Percentiles rank a stretch among this genome's conserved stretches.
These are phyloP conservation scores for Epizoanthus fatuus DNA, from an alignment of 92 coral and sea anemone genomes.

Conservation along the genomic window DNA sequence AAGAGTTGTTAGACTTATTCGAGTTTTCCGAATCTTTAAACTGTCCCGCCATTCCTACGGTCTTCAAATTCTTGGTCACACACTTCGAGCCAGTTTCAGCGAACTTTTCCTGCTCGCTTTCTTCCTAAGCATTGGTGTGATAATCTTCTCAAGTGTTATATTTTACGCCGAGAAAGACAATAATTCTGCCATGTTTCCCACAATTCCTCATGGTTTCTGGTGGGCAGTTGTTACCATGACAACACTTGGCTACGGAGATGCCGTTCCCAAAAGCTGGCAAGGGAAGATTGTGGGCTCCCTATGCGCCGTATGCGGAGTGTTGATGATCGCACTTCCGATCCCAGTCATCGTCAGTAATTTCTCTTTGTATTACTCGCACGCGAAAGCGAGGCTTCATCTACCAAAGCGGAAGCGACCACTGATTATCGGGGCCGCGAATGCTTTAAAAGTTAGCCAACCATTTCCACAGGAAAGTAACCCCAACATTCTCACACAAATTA, in stretches of 20 bases:
- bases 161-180: constrained; percentile 95
- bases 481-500: constrained; percentile 65
- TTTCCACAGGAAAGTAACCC: constrained; percentile 80
- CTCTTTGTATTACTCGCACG: constrained; percentile 98
- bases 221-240: constrained; percentile 99
- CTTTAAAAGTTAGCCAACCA: constrained; percentile 91
- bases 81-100: constrained; percentile 93
- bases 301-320: constrained; percentile 96
- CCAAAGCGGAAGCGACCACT: constrained; percentile 91
- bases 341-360: constrained; percentile 99
- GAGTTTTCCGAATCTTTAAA: constrained; percentile 95
- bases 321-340: constrained; percentile 95
- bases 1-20: constrained; percentile 92
- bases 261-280: constrained; percentile 82
- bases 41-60: constrained; percentile 98
- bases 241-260: constrained; percentile 98
- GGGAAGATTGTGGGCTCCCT: constrained; percentile 96
- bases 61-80: constrained; percentile 98
- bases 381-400: constrained; percentile 91
- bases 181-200: constrained; percentile 68
- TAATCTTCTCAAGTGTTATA: constrained; percentile 93
- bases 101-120: constrained; percentile 93
- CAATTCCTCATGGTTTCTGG: constrained; percentile 98
- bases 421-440: constrained; percentile 97
- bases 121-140: constrained; percentile 96